phyloP scores from a whole-genome alignment of 2,888 invertebrate species.

The Phalangium opilio region DNA sequence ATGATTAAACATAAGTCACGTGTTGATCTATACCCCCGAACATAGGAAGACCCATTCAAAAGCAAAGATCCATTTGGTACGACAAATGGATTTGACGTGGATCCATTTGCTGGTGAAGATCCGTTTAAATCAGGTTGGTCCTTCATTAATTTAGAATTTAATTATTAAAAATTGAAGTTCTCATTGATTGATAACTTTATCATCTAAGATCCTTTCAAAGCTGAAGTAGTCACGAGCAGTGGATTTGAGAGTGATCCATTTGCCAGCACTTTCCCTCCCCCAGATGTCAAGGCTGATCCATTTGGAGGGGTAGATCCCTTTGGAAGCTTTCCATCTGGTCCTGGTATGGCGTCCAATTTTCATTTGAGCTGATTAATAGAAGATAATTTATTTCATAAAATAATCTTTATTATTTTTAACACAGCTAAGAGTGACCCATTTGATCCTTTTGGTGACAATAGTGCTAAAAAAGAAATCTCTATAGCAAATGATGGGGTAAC shows the following conservation, averaged over 20 bases:
- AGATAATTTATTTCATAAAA: too few species aligned
- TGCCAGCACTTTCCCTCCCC: background rate
- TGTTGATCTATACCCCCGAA: too few species aligned
- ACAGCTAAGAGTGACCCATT: constrained; percentile 11
- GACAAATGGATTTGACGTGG: constrained; percentile 26
- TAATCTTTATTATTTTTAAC: constrained; percentile 2
- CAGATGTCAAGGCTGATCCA: constrained; percentile 14
- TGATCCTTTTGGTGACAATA: constrained; percentile 14
- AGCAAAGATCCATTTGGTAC: constrained; percentile 34
- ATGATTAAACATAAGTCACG: too few species aligned
- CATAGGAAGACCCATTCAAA: constrained; percentile 32
- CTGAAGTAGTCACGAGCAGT: constrained; percentile 32
- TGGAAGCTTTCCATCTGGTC: constrained; percentile 10
- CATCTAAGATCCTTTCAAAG: constrained; percentile 28
- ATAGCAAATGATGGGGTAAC: background rate
- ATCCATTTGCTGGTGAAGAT: constrained; percentile 37
- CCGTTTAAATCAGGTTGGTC: constrained; percentile 32
- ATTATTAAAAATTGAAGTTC: background rate
- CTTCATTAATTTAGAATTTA: background rate
- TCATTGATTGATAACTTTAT: constrained; percentile 1
- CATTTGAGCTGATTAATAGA: too few species aligned
- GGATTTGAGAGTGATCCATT: constrained; percentile 37
- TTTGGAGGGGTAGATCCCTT: constrained; percentile 17
- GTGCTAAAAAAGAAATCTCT: background rate
- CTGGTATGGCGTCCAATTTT: background rate